Evolutionary conservation across 2,113 vertebrate species (phyloP).

Genomic region (Artemisiospiza belli): DNA sequence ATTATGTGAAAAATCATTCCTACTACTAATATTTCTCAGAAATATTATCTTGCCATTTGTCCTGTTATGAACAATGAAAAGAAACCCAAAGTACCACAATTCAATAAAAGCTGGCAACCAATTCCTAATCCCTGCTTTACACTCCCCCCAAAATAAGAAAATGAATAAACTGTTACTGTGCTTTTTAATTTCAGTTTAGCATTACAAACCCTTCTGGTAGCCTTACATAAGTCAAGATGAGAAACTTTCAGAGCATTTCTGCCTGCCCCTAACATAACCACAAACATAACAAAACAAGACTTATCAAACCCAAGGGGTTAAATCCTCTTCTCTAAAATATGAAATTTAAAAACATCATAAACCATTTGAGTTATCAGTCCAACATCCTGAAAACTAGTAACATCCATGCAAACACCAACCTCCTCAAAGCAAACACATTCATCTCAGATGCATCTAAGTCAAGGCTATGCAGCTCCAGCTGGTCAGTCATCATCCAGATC

Average conservation of each 20-base stretch:
- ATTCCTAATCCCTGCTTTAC: background rate
- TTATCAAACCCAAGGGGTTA: background rate
- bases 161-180: background rate
- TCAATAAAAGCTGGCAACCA: background rate
- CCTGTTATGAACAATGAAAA: background rate
- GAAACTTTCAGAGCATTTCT: background rate
- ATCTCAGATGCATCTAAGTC: background rate
- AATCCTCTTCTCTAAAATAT: background rate
- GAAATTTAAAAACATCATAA: background rate
- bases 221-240: background rate
- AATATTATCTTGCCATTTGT: background rate
- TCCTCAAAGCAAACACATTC: background rate
- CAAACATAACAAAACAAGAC: background rate
- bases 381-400: background rate
- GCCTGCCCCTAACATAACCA: background rate
- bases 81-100: background rate
- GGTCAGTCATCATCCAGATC: background rate
- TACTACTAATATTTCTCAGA: background rate
- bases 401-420: background rate
- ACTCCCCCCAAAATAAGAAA: background rate
- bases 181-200: background rate
- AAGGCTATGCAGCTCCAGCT: background rate
- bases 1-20: background rate
- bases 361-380: background rate
- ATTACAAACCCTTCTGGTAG: background rate